Conservation (phyloP, 2,797 vertebrate species). For the Vespertilio murinus region DNA sequence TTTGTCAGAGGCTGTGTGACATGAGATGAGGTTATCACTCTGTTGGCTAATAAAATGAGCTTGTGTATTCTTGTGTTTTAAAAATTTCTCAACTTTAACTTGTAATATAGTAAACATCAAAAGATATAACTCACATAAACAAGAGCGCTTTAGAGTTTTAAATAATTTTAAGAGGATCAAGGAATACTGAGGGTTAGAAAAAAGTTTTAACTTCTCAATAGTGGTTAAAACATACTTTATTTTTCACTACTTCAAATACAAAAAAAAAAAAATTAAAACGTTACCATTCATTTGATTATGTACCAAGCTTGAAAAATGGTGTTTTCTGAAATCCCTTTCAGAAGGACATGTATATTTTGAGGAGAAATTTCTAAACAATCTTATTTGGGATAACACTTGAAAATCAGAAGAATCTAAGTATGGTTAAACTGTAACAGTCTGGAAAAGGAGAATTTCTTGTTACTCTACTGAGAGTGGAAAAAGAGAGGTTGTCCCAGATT, state of each 20-base stretch:
- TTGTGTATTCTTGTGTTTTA: neutral
- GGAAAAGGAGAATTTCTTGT: slow-evolving; percentile 17
- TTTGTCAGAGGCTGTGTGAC: neutral
- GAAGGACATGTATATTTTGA: neutral
- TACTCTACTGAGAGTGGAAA: neutral
- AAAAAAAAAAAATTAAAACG: neutral
- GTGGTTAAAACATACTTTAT: neutral
- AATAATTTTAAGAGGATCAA: neutral
- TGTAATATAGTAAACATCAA: neutral
- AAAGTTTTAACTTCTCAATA: neutral
- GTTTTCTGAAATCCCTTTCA: slow-evolving; percentile 29
- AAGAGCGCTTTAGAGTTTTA: neutral
- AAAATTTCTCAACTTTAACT: slow-evolving; percentile 27
- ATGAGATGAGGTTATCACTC: neutral
- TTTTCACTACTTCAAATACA: slow-evolving; percentile 28
- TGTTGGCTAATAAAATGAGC: slow-evolving; percentile 14
- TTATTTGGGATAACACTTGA: neutral
- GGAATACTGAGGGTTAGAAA: neutral
- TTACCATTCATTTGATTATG: neutral
- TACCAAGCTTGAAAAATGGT: neutral
- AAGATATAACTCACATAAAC: neutral
- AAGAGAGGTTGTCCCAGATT: neutral
- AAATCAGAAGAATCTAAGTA: neutral
- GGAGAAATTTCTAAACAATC: neutral
- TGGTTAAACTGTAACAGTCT: neutral